phyloP scores from a whole-genome alignment of 2,113 vertebrate species.

The Alectura lathami region DNA sequence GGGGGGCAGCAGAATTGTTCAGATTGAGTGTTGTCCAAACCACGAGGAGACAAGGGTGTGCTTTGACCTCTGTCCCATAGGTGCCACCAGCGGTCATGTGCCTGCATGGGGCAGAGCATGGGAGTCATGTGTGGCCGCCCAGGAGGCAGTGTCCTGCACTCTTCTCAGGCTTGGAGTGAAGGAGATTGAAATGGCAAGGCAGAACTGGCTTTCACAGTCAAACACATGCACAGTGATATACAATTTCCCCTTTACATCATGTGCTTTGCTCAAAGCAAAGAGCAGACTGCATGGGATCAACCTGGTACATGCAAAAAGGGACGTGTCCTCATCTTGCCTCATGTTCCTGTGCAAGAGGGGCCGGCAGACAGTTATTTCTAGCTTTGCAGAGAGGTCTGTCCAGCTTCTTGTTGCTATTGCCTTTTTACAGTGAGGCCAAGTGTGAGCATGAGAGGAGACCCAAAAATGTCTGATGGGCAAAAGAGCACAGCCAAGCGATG shows the following conservation, averaged over 20 bases:
- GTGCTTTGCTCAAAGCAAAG: not conserved
- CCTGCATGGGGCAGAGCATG: not conserved
- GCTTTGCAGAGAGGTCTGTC: not conserved
- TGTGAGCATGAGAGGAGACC: not conserved
- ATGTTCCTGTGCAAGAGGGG: fast-evolving
- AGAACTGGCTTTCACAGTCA: not conserved
- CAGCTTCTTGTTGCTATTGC: not conserved
- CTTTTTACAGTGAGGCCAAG: not conserved
- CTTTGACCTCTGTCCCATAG: not conserved
- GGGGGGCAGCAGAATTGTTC: not conserved
- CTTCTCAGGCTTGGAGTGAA: not conserved
- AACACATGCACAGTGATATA: fast-evolving
- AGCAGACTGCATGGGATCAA: not conserved
- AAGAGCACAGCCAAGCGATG: not conserved
- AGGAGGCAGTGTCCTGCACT: not conserved
- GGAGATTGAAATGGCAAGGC: not conserved
- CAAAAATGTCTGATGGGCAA: not conserved
- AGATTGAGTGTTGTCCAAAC: not conserved
- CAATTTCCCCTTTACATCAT: not conserved
- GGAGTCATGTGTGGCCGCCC: not conserved
- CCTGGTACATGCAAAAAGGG: not conserved
- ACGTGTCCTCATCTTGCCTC: not conserved
- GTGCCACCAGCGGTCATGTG: not conserved
- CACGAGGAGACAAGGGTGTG: not conserved
- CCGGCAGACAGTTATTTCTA: not conserved